Evolutionary conservation across 2,888 invertebrate species (phyloP), one percentile per base, ranked within the genome.

Genomic region (Euproctis similis): DNA sequence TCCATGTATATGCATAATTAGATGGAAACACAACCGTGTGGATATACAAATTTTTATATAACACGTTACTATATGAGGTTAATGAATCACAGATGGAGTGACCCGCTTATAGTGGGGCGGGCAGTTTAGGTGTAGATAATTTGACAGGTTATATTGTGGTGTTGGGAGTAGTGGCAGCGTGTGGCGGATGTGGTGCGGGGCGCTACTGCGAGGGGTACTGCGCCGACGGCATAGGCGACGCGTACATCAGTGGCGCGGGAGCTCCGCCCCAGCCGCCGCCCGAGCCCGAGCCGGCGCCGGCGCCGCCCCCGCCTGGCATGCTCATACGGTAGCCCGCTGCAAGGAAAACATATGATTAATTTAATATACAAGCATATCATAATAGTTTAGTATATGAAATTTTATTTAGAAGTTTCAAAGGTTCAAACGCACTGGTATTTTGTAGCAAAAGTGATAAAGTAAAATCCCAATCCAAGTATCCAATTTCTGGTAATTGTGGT

Each of bases 161-260:
- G 14, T 18, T 13, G 20, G n/a, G 25, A 14, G 32, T 25, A 3
- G 25, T 9, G 22, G 23, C 18, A 22, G 14, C 2, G 24, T 10
- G 21, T 8, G 12, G 28, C 12, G 14, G 16, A 9, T n/a, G 19
- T 17, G 36, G 30, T 39, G 40, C 26, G 37, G 33, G 24, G 26
- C 36, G 60, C 90, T 93, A 94, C 91, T 94, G 94, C 76, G 93
- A 89, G 65, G 92, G 93, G 85, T 93, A 94, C 86, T 93, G 91
- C 61, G 76, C 77, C 59, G 92, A 93, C 71, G 93, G 94, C 87
- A 94, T 92, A 61, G 91, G 92, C 67, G 91, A 92, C 87, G 93
- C 91, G 71, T 91, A 91, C 90, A 91, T 89, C 45, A 89, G 85
- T 59, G 87, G 87, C 72, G 88, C 82, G 67, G 88, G 86, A 52